Conservation (phyloP, 2,797 vertebrate genomes). For the Knipowitschia caucasica region DNA sequence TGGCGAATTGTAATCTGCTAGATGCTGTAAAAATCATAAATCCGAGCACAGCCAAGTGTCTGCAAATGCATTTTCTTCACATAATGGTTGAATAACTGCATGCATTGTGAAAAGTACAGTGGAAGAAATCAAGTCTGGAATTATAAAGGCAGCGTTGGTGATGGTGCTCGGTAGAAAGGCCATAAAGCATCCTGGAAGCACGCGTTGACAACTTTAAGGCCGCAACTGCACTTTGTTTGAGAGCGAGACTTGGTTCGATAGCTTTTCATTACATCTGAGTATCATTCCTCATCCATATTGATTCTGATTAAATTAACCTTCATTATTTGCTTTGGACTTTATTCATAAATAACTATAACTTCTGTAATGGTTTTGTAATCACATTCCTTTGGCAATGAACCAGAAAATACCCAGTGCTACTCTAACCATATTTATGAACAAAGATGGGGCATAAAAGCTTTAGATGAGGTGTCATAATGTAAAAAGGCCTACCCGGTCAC, state of each 20-base stretch:
- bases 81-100: neutral
- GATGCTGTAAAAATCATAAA: constrained; percentile 8
- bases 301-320: neutral
- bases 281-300: neutral
- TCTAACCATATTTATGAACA: neutral
- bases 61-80: constrained; percentile 13
- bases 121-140: constrained; percentile 2
- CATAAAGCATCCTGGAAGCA: constrained; percentile 17
- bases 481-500: no score
- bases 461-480: no score
- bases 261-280: constrained; percentile 8
- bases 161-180: constrained; percentile 3
- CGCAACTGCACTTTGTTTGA: neutral
- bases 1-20: constrained; percentile 9
- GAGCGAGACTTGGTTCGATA: neutral
- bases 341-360: constrained; percentile 3
- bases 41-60: neutral
- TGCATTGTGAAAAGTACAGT: constrained; percentile 1
- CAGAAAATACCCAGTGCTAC: neutral
- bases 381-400: neutral
- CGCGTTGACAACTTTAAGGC: constrained; percentile 6
- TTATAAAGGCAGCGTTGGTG: neutral
- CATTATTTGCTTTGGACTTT: constrained; percentile 9
- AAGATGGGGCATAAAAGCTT: no score
- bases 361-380: constrained; percentile 9